Base-by-base conservation (phyloP, 2,888 invertebrate genomes). In the Agapetus fuscipes region DNA sequence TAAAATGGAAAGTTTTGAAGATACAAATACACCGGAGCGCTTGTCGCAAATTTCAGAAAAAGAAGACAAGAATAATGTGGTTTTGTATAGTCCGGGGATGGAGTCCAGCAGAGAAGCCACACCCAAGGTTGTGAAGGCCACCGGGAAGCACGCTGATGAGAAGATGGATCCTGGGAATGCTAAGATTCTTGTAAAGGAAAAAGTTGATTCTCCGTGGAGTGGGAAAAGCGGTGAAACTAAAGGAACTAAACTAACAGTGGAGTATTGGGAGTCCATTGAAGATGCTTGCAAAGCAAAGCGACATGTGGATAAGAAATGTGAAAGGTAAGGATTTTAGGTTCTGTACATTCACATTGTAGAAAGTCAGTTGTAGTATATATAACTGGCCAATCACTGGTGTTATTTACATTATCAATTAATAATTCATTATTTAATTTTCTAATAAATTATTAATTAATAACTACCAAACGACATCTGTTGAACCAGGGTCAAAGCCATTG, bases 231-330 rank as follows among this genome's bases (percentile, higher is more conserved):
- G n/a, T n/a, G n/a, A n/a, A n/a, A n/a, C n/a, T n/a, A n/a, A n/a
- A n/a, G n/a, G n/a, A n/a, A n/a, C n/a, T n/a, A n/a, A n/a, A n/a
- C n/a, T n/a, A n/a, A n/a, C n/a, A n/a, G 13, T 69, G 68, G 67
- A 65, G 60, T 34, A 66, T 67, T 48, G 64, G n/a, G n/a, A n/a
- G n/a, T n/a, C n/a, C n/a, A n/a, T 69, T 1, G 41, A 67, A 26
- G 66, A 69, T 52, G 64, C 67, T 1, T 69, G 69, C 34, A 67
- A 68, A 48, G 69, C 68, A 0, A 45, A 68, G 41, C 46, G 66
- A 37, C 69, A 69, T 46, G 66, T 66, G 34, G 64, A 58, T 45
- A 62, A 61, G 38, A 66, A 62, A 48, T 69, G 69, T 50, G 66
- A 62, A 47, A 66, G 59, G 69, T 69, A n/a, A n/a, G n/a, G n/a